Conservation (phyloP, 1,140 invertebrate species). For the Spodoptera frugiperda region DNA sequence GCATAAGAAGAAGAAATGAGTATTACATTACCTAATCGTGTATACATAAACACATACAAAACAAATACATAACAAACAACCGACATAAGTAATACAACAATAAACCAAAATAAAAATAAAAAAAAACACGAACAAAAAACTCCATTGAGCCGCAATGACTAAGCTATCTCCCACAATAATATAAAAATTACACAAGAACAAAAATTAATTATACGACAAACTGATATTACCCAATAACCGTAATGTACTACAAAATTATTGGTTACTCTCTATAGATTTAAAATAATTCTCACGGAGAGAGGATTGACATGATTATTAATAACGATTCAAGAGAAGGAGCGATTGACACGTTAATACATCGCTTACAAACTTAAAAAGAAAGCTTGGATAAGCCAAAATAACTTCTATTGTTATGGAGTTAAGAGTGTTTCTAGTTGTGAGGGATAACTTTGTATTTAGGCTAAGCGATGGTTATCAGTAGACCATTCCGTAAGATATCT, state of each 20-base stretch:
- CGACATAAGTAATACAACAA: slow-evolving; percentile 27
- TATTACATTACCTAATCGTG: too few species aligned
- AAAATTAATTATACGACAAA: slow-evolving; percentile 76
- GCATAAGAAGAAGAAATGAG: too few species aligned
- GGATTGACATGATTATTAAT: slow-evolving; percentile 82
- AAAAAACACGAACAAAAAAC: slow-evolving; percentile 46
- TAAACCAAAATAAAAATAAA: neutral
- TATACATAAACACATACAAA: neutral
- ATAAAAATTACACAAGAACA: slow-evolving; percentile 74
- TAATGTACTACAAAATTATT: slow-evolving; percentile 62
- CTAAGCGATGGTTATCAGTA: slow-evolving; percentile 70
- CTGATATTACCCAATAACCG: slow-evolving; percentile 78
- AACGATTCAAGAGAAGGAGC: slow-evolving; percentile 70
- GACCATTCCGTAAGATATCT: slow-evolving; percentile 52
- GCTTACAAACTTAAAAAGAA: slow-evolving; percentile 48
- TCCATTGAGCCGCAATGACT: slow-evolving; percentile 57
- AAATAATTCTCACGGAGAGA: slow-evolving; percentile 76
- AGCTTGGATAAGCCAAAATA: slow-evolving; percentile 9
- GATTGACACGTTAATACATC: slow-evolving; percentile 80
- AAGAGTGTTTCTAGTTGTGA: slow-evolving; percentile 8
- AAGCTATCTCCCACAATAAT: slow-evolving; percentile 70
- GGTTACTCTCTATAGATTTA: slow-evolving; percentile 52
- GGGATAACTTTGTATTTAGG: slow-evolving; percentile 57
- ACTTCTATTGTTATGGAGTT: slow-evolving; percentile 37
- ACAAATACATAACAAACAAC: slow-evolving; percentile 21